phyloP scores from a whole-genome alignment of 2,888 invertebrate species.

The Phortica okadai region DNA sequence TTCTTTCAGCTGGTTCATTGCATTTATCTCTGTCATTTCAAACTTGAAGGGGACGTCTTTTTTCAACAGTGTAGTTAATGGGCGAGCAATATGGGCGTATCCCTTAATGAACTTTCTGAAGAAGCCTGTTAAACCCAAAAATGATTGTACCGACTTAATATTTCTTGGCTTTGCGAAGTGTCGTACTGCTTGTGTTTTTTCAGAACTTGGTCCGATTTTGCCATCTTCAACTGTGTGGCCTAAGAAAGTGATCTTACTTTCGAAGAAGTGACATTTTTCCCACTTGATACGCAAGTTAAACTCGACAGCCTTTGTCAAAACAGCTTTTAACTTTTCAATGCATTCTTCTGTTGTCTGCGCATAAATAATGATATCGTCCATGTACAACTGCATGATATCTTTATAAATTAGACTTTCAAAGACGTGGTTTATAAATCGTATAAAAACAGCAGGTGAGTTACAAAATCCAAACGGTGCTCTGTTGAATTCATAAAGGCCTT shows the following conservation, averaged over 20 bases:
- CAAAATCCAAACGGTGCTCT: conserved; percentile 27
- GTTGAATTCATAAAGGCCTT: conserved; percentile 27
- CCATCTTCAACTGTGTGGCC: conserved; percentile 37
- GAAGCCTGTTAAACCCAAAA: conserved; percentile 42
- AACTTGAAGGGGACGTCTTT: conserved; percentile 35
- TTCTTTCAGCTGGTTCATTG: conserved; percentile 39
- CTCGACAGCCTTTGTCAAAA: too few species aligned
- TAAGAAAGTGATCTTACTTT: conserved; percentile 29
- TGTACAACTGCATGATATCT: conserved; percentile 35
- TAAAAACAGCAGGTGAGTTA: conserved; percentile 31
- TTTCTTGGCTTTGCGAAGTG: conserved; percentile 38
- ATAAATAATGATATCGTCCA: conserved; percentile 47
- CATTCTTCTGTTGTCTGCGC: conserved; percentile 32
- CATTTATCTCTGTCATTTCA: conserved; percentile 19
- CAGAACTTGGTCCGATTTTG: conserved; percentile 37
- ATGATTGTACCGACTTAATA: conserved; percentile 37
- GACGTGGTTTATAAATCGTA: background rate
- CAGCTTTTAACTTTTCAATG: conserved; percentile 40
- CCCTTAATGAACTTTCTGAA: conserved; percentile 37
- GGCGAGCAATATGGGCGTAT: conserved; percentile 29
- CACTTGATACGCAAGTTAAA: too few species aligned
- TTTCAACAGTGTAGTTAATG: conserved; percentile 25
- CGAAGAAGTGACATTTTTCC: too few species aligned
- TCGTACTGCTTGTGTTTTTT: conserved; percentile 39
- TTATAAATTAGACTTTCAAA: conserved; percentile 44